Percentiles rank a stretch among this genome's conserved stretches.
Evolutionary conservation across 2,888 invertebrate species (phyloP).

Genomic region (Drosophila paucipuncta): DNA sequence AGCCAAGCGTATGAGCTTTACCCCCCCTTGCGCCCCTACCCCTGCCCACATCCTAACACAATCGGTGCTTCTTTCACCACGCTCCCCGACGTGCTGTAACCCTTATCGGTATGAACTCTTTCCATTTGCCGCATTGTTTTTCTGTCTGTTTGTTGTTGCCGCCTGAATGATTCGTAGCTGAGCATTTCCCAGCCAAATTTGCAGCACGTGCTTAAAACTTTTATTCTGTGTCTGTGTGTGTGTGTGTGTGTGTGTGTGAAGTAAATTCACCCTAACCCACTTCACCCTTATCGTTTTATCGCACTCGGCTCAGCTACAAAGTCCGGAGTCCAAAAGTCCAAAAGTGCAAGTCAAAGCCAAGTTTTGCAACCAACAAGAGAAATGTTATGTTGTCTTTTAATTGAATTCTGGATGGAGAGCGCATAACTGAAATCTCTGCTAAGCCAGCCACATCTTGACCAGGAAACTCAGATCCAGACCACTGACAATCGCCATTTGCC

Average conservation of each 20-base stretch:
- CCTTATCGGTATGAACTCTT: slow-evolving; percentile 11
- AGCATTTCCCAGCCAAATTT: slow-evolving; percentile 71
- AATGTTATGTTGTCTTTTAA: slow-evolving; percentile 78
- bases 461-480: slow-evolving; percentile 40
- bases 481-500: slow-evolving; percentile 43
- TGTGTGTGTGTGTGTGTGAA: background rate
- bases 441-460: slow-evolving; percentile 75
- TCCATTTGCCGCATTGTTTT: slow-evolving; percentile 73
- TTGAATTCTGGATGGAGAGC: slow-evolving; percentile 73
- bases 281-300: slow-evolving; percentile 52
- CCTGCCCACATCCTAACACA: slow-evolving; percentile 13
- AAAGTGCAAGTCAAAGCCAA: slow-evolving; percentile 27
- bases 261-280: slow-evolving; percentile 10
- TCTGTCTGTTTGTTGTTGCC: slow-evolving; percentile 67
- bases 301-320: slow-evolving; percentile 30
- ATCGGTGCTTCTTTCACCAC: background rate
- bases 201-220: slow-evolving; percentile 69
- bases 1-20: slow-evolving; percentile 63
- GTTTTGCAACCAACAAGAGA: slow-evolving; percentile 49
- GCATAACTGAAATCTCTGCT: slow-evolving; percentile 80
- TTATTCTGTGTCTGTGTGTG: background rate
- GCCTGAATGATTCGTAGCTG: slow-evolving; percentile 73
- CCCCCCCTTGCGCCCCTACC: background rate
- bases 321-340: slow-evolving; percentile 20
- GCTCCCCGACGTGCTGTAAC: background rate